Base-by-base conservation (phyloP, 2,888 invertebrate genomes). In the Oithona nana region DNA sequence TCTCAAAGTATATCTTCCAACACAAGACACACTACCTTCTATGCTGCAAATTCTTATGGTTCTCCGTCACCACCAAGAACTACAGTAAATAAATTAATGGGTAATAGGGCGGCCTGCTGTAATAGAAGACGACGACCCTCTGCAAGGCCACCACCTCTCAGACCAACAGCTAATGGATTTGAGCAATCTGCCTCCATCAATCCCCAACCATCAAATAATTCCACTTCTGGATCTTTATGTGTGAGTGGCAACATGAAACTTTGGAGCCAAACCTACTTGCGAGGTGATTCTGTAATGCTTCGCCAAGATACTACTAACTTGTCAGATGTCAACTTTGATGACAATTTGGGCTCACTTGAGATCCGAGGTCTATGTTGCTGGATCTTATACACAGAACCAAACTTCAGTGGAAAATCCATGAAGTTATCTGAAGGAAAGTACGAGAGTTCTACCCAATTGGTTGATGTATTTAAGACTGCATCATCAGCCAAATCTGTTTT, bases 171-270 rank as follows among this genome's bases (percentile, higher is more conserved):
- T n/a, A n/a, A n/a, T n/a, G n/a, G n/a, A n/a, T n/a, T n/a, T n/a
- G n/a, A n/a, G n/a, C n/a, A n/a, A n/a, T n/a, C n/a, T n/a, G n/a
- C n/a, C n/a, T n/a, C n/a, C n/a, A n/a, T n/a, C n/a, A n/a, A n/a
- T n/a, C n/a, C n/a, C n/a, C n/a, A n/a, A n/a, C n/a, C n/a, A n/a
- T n/a, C n/a, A n/a, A n/a, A n/a, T n/a, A 26, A 3, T 8, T 50
- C 48, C 20, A 22, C 11, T 24, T n/a, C 51, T 20, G 3, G 20
- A 16, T 28, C 11, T 4, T 13, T 28, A 13, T 28, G 29, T 13
- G n/a, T n/a, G n/a, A 20, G 20, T 54, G 61, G 61, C 13, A 13
- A 52, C 22, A 28, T 61, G 6, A 61, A 24, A 16, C 54, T 61
- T 20, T 61, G 20, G 20, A 30, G 22, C 26, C 22, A 28, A 2